phyloP scores from a whole-genome alignment of 1,140 invertebrate genomes.

The Heliconius melpomene region DNA sequence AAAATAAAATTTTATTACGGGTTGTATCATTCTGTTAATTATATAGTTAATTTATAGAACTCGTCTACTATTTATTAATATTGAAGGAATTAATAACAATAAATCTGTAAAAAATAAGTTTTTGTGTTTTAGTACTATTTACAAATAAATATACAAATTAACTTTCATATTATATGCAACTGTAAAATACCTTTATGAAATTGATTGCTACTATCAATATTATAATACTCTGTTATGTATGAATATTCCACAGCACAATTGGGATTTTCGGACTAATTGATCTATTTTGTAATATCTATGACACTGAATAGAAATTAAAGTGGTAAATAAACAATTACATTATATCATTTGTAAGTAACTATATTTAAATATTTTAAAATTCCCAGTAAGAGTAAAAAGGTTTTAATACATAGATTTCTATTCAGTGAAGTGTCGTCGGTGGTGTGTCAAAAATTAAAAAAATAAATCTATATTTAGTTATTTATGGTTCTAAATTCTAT shows the following conservation, averaged over 20 bases:
- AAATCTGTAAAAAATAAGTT: no score
- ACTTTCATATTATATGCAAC: no score
- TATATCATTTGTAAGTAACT: neutral
- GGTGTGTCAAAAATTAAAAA: neutral
- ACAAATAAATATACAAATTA: no score
- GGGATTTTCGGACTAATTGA: neutral
- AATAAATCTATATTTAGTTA: neutral
- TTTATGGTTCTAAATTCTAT: no score
- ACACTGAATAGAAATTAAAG: neutral
- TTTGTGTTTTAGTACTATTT: no score
- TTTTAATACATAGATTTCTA: neutral
- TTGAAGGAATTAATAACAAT: no score
- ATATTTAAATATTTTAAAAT: neutral
- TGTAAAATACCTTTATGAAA: neutral
- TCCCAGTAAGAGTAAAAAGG: neutral
- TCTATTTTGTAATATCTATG: neutral
- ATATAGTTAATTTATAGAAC: no score
- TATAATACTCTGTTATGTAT: neutral
- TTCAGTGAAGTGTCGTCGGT: conserved; percentile 8
- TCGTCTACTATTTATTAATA: no score
- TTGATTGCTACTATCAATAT: neutral
- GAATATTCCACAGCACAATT: neutral
- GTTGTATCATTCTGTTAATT: no score
- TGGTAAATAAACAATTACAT: neutral
- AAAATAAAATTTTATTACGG: no score